These are phyloP conservation scores for Pipistrellus nathusii DNA, from an alignment of 2,797 vertebrate genomes.

Conservation along the genomic window DNA sequence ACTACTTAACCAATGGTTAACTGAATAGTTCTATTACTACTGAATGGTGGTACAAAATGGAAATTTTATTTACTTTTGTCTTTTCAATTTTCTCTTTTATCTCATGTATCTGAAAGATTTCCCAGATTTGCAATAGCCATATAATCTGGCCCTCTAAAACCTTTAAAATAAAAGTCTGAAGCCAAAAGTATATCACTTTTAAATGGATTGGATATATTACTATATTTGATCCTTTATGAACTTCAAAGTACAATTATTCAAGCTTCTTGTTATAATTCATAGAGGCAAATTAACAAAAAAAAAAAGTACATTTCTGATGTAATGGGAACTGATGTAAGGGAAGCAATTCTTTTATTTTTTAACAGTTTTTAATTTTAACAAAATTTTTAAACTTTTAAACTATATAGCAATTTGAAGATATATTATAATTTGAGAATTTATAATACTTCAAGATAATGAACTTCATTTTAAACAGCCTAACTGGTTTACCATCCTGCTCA, in stretches of 20 bases:
- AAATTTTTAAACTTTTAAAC: not conserved
- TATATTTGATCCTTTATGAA: constrained; percentile 36
- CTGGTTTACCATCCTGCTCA: not conserved
- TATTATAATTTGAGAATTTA: constrained; percentile 47
- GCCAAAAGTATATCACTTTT: constrained; percentile 30
- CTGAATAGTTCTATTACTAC: constrained; percentile 31
- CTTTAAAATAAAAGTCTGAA: constrained; percentile 74
- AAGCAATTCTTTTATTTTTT: constrained; percentile 28
- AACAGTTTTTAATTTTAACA: not conserved
- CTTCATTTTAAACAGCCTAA: constrained; percentile 30
- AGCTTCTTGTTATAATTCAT: constrained; percentile 30
- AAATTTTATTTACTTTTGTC: constrained; percentile 30
- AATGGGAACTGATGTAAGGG: not conserved
- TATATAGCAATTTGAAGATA: constrained; percentile 14
- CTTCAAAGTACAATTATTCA: constrained; percentile 9
- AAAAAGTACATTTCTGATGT: constrained; percentile 13
- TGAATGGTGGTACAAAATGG: constrained; percentile 30
- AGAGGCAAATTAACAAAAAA: not conserved
- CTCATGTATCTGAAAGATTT: not conserved
- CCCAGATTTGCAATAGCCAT: constrained; percentile 3
- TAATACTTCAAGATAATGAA: constrained; percentile 54
- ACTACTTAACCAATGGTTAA: not conserved
- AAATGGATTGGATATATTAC: constrained; percentile 28
- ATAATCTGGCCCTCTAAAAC: constrained; percentile 46
- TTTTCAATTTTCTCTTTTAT: constrained; percentile 44